A percentile compares a stretch with the other conserved stretches of the same genome.
These are phyloP conservation scores for Lepidothrix coronata DNA, from an alignment of 2,113 vertebrate species.

Conservation along the genomic window DNA sequence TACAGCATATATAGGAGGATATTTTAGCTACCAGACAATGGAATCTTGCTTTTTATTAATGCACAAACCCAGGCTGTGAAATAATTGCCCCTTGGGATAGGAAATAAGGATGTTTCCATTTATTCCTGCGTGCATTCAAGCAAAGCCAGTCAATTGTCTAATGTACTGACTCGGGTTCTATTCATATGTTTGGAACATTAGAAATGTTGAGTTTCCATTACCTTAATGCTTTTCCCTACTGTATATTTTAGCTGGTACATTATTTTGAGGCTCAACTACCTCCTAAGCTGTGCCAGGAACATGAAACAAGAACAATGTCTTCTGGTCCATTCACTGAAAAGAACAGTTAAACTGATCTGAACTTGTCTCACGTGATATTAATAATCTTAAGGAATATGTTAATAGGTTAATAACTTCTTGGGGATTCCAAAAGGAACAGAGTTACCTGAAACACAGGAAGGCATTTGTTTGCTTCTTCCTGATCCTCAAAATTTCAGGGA, in stretches of 20 bases:
- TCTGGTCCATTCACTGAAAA: not conserved
- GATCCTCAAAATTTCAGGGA: not conserved
- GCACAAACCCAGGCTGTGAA: constrained; percentile 2
- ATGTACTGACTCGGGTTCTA: not conserved
- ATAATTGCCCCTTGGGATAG: constrained; percentile 61
- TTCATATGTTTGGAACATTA: not conserved
- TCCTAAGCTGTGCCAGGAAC: not conserved
- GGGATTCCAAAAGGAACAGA: not conserved
- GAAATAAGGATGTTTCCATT: constrained; percentile 50
- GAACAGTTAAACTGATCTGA: not conserved
- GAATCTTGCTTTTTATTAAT: constrained; percentile 37
- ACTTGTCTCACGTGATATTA: not conserved
- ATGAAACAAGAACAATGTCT: not conserved
- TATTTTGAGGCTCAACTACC: not conserved
- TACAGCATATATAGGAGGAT: not conserved
- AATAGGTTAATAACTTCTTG: not conserved
- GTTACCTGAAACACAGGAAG: not conserved
- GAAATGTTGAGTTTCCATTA: constrained; percentile 58
- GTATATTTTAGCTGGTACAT: not conserved
- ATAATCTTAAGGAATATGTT: not conserved
- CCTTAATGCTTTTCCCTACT: constrained; percentile 40
- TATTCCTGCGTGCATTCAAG: not conserved
- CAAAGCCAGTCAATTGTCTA: constrained; percentile 36
- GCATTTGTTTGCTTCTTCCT: not conserved
- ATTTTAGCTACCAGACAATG: constrained; percentile 16